Conservation (phyloP, 2,797 vertebrate genomes). For the Mormyrus hasselquistii region DNA sequence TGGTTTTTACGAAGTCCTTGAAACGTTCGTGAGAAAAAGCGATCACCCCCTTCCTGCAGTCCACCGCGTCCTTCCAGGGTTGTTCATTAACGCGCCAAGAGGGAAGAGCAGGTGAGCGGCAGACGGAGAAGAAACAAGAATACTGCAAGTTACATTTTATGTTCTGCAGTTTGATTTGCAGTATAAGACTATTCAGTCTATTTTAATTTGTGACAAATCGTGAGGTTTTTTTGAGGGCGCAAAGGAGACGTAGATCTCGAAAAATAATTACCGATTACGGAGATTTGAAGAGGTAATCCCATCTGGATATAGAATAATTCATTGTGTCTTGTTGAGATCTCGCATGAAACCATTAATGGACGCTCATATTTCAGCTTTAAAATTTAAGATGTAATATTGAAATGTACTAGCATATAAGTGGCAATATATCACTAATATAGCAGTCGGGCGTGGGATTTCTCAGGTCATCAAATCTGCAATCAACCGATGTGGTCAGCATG, state of each 20-base stretch:
- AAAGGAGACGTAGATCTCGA: background rate
- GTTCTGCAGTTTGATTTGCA: background rate
- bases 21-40: slow-evolving; percentile 5
- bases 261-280: background rate
- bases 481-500: background rate
- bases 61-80: slow-evolving; percentile 32
- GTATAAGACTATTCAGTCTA: background rate
- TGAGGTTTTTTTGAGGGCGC: background rate
- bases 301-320: background rate
- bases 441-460: background rate
- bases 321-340: background rate
- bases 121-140: background rate
- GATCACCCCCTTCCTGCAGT: slow-evolving; percentile 19
- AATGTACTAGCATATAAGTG: background rate
- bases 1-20: slow-evolving; percentile 2
- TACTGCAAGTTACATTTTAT: background rate
- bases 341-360: background rate
- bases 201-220: background rate
- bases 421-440: background rate
- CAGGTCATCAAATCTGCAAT: background rate
- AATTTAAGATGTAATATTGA: background rate
- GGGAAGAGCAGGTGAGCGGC: background rate
- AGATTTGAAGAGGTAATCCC: background rate
- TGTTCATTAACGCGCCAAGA: slow-evolving; percentile 63
- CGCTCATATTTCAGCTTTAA: background rate